phyloP scores from a whole-genome alignment of 2,797 vertebrate species.

The Salarias fasciatus region DNA sequence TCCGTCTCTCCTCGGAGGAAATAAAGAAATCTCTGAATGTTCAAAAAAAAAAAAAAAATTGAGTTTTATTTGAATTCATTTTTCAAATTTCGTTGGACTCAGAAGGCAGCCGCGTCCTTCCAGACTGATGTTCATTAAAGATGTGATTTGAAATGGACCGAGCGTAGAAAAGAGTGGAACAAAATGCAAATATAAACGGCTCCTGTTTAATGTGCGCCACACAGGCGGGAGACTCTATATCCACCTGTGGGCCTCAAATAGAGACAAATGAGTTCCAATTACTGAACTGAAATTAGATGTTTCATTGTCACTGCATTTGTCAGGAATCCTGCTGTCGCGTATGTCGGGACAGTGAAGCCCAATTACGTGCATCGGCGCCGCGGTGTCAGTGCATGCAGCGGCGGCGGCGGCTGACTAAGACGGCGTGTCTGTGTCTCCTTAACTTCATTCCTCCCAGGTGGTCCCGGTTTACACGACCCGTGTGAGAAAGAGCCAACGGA shows the following conservation, averaged over 20 bases:
- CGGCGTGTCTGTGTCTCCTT: constrained; percentile 27
- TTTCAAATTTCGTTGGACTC: neutral
- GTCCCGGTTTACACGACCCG: constrained; percentile 95
- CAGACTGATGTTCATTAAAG: neutral
- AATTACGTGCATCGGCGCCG: constrained; percentile 27
- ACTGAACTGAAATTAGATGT: neutral
- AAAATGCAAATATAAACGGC: constrained; percentile 14
- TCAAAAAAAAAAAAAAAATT: too few relatives aligned
- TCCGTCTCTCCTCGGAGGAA: neutral
- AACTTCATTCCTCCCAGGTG: constrained; percentile 83
- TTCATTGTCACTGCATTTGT: neutral
- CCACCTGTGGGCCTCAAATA: neutral
- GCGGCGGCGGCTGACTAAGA: constrained; percentile 13
- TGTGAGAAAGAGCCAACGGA: constrained; percentile 95
- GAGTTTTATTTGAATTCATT: constrained; percentile 13
- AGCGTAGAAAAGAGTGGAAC: neutral
- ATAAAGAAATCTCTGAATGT: neutral
- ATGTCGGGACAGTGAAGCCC: constrained; percentile 14
- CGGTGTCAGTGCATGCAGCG: constrained; percentile 14
- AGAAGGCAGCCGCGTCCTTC: constrained; percentile 7
- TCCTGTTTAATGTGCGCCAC: constrained; percentile 2
- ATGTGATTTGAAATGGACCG: too few relatives aligned
- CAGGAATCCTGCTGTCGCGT: constrained; percentile 2
- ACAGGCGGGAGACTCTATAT: neutral
- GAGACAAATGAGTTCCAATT: too few relatives aligned